A percentile compares a stretch with the other conserved stretches of the same genome.
Conservation (phyloP, 1,140 invertebrate genomes). For the Formica selysi region DNA sequence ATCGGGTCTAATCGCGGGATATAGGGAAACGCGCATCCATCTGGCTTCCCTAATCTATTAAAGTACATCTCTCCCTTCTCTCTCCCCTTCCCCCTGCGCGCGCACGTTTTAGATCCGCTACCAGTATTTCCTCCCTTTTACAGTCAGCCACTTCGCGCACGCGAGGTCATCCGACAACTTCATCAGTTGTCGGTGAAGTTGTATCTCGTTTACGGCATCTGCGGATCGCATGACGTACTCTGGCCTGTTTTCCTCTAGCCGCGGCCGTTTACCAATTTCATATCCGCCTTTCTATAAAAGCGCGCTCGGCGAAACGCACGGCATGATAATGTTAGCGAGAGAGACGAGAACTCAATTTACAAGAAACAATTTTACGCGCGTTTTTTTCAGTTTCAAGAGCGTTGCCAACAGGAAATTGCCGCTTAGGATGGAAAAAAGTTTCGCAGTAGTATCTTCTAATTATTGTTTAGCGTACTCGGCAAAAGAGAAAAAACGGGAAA, state of each 20-base stretch:
- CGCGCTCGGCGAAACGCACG: background rate
- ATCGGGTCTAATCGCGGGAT: conserved; percentile 47
- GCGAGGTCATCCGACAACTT: conserved; percentile 46
- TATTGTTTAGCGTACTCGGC: conserved; percentile 45
- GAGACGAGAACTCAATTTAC: background rate
- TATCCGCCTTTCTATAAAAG: background rate
- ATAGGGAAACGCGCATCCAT: conserved; percentile 47
- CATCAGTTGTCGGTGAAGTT: background rate
- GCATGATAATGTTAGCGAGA: conserved; percentile 27
- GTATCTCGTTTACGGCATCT: conserved; percentile 42
- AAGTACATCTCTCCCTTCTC: background rate
- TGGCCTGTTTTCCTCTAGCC: background rate
- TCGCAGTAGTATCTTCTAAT: conserved; percentile 27
- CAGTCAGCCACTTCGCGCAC: conserved; percentile 35
- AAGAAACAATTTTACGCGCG: conserved; percentile 44
- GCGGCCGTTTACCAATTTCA: conserved; percentile 21
- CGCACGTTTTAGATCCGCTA: background rate
- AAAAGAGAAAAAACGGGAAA: conserved; percentile 24
- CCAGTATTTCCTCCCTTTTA: background rate
- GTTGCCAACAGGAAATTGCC: conserved; percentile 39
- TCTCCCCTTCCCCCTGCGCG: too few relatives aligned
- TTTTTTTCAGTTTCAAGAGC: conserved; percentile 15
- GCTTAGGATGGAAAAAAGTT: conserved; percentile 25
- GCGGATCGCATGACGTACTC: background rate
- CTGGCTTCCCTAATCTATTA: conserved; percentile 45